phyloP scores from a whole-genome alignment of 2,113 vertebrate species.

The Epinephelus fuscoguttatus region DNA sequence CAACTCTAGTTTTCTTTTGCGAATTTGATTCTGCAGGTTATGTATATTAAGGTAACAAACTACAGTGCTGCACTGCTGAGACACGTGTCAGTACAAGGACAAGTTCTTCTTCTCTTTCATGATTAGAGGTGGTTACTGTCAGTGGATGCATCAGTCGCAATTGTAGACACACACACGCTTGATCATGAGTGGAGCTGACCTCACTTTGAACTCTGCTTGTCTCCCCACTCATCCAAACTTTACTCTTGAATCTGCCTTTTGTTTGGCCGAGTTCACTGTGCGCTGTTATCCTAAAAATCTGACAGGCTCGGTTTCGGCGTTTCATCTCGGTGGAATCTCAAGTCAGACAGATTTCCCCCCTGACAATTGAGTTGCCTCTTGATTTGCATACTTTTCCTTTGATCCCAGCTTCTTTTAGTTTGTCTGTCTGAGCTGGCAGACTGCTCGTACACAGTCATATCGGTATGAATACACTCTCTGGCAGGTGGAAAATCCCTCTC shows the following conservation, averaged over 20 bases:
- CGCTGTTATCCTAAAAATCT: slow-evolving; percentile 13
- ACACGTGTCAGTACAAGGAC: not conserved
- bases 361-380: slow-evolving; percentile 1
- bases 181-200: not conserved
- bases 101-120: not conserved
- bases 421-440: slow-evolving; percentile 26
- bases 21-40: too few relatives aligned
- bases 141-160: not conserved
- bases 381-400: slow-evolving; percentile 46
- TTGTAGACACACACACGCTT: not conserved
- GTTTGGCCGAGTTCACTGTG: slow-evolving; percentile 17
- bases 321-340: slow-evolving; percentile 23
- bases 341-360: slow-evolving; percentile 29
- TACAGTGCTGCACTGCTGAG: not conserved
- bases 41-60: too few relatives aligned
- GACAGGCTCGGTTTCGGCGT: slow-evolving; percentile 20
- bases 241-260: slow-evolving; percentile 3
- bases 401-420: slow-evolving; percentile 38
- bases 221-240: not conserved
- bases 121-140: not conserved
- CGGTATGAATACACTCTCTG: slow-evolving; percentile 3
- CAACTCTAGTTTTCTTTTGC: too few relatives aligned
- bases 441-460: slow-evolving; percentile 9
- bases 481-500: slow-evolving; percentile 32
- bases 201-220: not conserved